A percentile compares a stretch with the other conserved stretches of the same genome.
These are phyloP conservation scores for Pyrrhura leucotis DNA, from an alignment of 2,797 vertebrate species.

Conservation along the genomic window DNA sequence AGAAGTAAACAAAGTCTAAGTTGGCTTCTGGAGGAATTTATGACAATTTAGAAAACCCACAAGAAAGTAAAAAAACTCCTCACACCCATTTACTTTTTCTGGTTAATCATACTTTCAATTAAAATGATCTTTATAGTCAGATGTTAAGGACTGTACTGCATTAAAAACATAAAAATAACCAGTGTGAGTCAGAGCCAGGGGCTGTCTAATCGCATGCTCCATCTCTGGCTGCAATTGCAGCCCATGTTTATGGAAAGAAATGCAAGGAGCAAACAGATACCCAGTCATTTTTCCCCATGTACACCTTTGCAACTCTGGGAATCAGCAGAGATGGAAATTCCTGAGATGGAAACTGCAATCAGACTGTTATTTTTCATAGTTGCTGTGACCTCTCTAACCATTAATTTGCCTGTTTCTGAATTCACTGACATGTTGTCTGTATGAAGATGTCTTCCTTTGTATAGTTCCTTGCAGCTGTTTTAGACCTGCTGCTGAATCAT, in stretches of 20 bases:
- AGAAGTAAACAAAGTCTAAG: conserved; percentile 44
- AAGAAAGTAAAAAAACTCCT: not conserved
- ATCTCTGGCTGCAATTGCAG: not conserved
- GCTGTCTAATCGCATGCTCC: not conserved
- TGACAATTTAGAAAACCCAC: conserved; percentile 18
- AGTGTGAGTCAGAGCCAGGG: not conserved
- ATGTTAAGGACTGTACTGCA: not conserved
- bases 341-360: not conserved
- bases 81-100: not conserved
- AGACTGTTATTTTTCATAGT: not conserved
- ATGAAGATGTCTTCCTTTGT: not conserved
- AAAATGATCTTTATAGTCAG: not conserved
- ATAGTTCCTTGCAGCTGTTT: not conserved
- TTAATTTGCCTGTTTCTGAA: not conserved
- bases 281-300: not conserved
- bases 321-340: not conserved
- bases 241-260: not conserved
- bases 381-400: not conserved
- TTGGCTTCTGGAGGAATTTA: conserved; percentile 27
- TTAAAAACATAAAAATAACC: not conserved
- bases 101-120: conserved; percentile 44
- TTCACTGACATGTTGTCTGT: not conserved
- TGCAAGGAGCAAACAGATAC: not conserved
- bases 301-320: not conserved
- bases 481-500: not conserved